phyloP scores from a whole-genome alignment of 2,797 vertebrate species.

The Myiotriccus ornatus region DNA sequence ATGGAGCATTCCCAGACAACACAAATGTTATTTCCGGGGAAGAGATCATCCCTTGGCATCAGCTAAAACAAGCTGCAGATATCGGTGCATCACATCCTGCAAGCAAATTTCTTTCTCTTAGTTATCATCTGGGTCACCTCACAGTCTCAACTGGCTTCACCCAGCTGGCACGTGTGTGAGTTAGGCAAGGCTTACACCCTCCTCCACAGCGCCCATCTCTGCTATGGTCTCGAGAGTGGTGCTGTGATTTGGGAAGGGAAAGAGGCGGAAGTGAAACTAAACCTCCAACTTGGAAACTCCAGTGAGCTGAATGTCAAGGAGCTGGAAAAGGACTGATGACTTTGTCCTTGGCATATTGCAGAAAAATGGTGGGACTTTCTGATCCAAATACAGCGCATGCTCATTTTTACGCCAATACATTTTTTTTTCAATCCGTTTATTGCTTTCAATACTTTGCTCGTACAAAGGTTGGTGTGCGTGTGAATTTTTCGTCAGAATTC shows the following conservation, averaged over 20 bases:
- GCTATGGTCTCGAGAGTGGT: not conserved
- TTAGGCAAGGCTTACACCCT: not conserved
- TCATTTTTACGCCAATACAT: not conserved
- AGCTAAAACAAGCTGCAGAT: not conserved
- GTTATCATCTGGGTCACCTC: not conserved
- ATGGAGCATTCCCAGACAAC: not conserved
- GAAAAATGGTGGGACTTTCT: not conserved
- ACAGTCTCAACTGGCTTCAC: not conserved
- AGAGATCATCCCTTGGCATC: not conserved
- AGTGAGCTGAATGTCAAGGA: slow-evolving; percentile 54
- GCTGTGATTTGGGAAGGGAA: not conserved
- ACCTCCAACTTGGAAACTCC: not conserved
- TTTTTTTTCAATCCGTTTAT: not conserved
- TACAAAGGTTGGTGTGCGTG: not conserved
- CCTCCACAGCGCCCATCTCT: not conserved
- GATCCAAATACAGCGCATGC: not conserved
- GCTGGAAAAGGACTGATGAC: not conserved
- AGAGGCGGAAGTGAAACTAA: slow-evolving; percentile 14
- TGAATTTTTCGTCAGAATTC: slow-evolving; percentile 15
- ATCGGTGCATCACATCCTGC: fast-evolving
- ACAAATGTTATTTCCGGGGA: not conserved
- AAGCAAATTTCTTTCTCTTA: not conserved
- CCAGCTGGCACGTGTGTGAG: fast-evolving
- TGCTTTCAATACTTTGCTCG: not conserved
- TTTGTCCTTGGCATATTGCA: not conserved